These are phyloP conservation scores for Malacosoma neustria DNA, from an alignment of 2,888 invertebrate species.

Conservation along the genomic window DNA sequence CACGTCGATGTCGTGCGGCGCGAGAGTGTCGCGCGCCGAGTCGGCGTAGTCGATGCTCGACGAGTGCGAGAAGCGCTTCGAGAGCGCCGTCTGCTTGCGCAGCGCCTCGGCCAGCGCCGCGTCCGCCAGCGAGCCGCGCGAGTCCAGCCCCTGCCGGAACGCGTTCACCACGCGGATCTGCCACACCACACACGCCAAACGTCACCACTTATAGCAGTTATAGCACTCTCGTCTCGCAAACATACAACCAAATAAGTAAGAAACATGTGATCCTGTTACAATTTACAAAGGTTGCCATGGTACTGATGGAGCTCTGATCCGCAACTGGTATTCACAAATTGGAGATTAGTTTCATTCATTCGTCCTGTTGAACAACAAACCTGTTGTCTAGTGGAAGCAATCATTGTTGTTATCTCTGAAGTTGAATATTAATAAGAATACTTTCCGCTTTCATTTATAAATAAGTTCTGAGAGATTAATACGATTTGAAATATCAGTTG, in stretches of 20 bases:
- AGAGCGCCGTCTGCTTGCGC: conserved; percentile 93
- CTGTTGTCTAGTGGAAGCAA: too few relatives aligned
- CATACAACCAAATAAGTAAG: not conserved
- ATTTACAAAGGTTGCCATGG: conserved; percentile 1
- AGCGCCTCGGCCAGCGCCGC: conserved; percentile 94
- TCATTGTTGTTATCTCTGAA: too few relatives aligned
- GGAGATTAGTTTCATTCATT: not conserved
- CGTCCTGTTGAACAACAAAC: too few relatives aligned
- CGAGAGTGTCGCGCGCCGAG: conserved; percentile 89
- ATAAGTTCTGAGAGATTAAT: too few relatives aligned
- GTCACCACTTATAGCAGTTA: not conserved
- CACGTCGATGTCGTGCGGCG: conserved; percentile 93
- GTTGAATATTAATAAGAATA: too few relatives aligned
- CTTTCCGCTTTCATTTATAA: too few relatives aligned
- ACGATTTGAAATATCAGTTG: too few relatives aligned
- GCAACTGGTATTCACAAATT: not conserved
- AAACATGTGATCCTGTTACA: not conserved
- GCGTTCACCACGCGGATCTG: conserved; percentile 99
- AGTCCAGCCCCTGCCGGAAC: conserved; percentile 99
- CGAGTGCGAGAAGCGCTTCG: conserved; percentile 94
- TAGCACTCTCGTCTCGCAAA: not conserved
- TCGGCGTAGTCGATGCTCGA: conserved; percentile 92
- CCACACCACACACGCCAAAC: conserved; percentile 39
- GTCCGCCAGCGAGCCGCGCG: conserved; percentile 94
- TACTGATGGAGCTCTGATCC: conserved; percentile 16